Base-by-base conservation (phyloP, 2,113 vertebrate species). In the Gorilla gorilla region DNA sequence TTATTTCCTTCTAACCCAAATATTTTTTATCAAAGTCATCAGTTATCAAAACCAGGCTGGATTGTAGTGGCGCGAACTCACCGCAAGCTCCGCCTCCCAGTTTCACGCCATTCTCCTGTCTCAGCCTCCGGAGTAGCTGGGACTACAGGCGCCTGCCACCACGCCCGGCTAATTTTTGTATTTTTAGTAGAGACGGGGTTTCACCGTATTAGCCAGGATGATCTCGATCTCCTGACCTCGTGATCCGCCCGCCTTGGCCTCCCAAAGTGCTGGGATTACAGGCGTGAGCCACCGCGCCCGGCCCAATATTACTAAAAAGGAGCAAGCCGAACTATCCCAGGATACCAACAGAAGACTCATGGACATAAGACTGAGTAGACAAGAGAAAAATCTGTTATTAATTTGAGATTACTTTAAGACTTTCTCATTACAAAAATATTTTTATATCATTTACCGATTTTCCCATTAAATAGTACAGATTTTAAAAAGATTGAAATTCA, bases 401-500 rank as follows among this genome's bases (percentile, higher is more conserved):
- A 30, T 88, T 76, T 88, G 30, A 55, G 20, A 68, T 92, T 84
- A 79, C 30, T 79, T 80, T 73, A 50, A 75, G 38, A 43, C 10
- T 40, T 97, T 97, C 14, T 85, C 14, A 68, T 80, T 57, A 30
- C 12, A 13, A 97, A 91, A 91, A 95, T 87, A 88, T 94, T 93
- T 14, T 27, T 73, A 6, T 27, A 57, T 80, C 80, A 96, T 96
- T 97, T 76, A 92, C 78, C 75, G 93, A 96, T 94, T 84, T 59
- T 16, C 43, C 91, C 92, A 92, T 72, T 72, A 94, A 97, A 91
- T n/a, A 83, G 57, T 96, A 97, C 18, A 72, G 25, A 76, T 92
- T 97, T 85, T 95, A 97, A 57, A 16, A 64, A 88, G 92, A 76
- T 96, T 97, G 85, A 94, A 89, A 89, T 87, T 38, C 72, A 90